These are phyloP conservation scores for Cephalopholis sonnerati DNA, from an alignment of 2,113 vertebrate species.

Conservation along the genomic window DNA sequence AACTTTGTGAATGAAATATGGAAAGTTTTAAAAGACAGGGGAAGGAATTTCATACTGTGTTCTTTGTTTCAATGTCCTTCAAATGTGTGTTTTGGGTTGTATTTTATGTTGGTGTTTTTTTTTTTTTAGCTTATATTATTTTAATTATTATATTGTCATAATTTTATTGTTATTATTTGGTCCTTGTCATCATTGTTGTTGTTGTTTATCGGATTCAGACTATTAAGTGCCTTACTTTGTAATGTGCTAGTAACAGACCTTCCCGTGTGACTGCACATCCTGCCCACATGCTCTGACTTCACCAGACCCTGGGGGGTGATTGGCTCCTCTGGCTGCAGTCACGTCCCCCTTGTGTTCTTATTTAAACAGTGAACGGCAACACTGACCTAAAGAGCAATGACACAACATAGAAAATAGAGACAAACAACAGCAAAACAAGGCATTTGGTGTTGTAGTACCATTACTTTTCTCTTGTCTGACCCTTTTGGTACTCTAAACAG, in stretches of 20 bases:
- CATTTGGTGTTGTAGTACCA: conserved; percentile 54
- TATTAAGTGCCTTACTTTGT: conserved; percentile 81
- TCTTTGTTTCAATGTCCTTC: conserved; percentile 77
- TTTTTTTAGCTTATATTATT: conserved; percentile 81
- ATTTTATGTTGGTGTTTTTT: conserved; percentile 76
- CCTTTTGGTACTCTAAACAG: conserved; percentile 29
- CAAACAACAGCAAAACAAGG: conserved; percentile 42
- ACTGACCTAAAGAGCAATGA: conserved; percentile 53
- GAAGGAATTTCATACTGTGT: conserved; percentile 79
- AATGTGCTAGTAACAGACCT: conserved; percentile 78
- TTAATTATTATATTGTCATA: conserved; percentile 83
- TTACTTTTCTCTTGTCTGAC: conserved; percentile 37
- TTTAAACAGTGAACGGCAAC: conserved; percentile 55
- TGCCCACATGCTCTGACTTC: conserved; percentile 77
- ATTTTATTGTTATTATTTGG: conserved; percentile 83
- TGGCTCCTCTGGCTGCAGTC: conserved; percentile 77
- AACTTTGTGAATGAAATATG: conserved; percentile 79
- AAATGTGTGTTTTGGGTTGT: conserved; percentile 80
- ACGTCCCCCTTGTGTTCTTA: conserved; percentile 48
- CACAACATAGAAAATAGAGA: conserved; percentile 32
- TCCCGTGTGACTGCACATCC: conserved; percentile 85
- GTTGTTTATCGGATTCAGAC: conserved; percentile 81
- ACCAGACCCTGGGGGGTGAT: conserved; percentile 59
- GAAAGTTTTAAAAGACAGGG: conserved; percentile 76
- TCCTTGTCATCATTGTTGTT: conserved; percentile 75